Evolutionary conservation across 2,797 vertebrate genomes (phyloP).

Genomic region (Brachyalestes nurse): DNA sequence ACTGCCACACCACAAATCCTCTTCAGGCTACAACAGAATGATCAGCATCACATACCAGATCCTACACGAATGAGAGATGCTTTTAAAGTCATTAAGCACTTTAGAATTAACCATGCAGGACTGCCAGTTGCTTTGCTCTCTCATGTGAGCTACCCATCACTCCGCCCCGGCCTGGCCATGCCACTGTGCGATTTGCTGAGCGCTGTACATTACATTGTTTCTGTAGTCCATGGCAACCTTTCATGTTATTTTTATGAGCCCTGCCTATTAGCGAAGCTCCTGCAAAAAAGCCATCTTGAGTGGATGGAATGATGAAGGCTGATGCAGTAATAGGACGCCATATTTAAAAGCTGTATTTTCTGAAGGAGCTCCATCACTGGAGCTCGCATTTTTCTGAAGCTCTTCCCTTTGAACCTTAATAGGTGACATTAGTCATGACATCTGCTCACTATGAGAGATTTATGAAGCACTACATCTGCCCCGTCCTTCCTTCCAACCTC

Average conservation of each 20-base stretch:
- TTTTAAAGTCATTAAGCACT: neutral
- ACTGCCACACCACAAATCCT: neutral
- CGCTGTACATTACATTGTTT: constrained; percentile 20
- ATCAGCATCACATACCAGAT: neutral
- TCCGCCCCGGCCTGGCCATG: neutral
- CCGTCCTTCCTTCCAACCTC: no score
- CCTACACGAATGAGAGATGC: neutral
- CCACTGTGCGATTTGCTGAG: neutral
- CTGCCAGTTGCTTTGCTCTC: neutral
- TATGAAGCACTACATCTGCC: no score
- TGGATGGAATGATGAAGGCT: neutral
- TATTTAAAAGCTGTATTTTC: constrained; percentile 29
- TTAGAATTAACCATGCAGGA: neutral
- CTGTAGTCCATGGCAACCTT: constrained; percentile 13
- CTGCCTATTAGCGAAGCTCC: neutral
- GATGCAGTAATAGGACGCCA: neutral
- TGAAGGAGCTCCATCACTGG: neutral
- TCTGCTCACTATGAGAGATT: no score
- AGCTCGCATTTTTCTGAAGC: neutral
- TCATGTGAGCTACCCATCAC: neutral
- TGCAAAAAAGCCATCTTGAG: constrained; percentile 3
- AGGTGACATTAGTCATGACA: neutral
- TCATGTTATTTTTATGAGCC: neutral
- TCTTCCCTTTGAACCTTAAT: neutral
- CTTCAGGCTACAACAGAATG: neutral